Base-by-base conservation (phyloP, 2,797 vertebrate genomes). In the Poeciliopsis turneri region DNA sequence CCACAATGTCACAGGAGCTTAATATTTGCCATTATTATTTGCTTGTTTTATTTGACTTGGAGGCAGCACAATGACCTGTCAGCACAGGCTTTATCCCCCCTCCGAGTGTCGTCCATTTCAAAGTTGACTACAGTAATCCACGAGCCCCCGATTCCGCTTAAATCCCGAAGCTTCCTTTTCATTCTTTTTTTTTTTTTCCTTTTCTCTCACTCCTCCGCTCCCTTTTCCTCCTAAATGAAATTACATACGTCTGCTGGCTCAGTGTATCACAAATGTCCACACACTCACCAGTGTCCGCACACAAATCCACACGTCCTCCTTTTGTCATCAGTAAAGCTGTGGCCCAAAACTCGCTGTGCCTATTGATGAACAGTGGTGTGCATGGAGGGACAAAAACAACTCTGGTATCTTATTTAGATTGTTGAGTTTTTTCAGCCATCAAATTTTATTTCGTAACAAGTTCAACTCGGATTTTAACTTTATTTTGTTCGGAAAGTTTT, bases 161-260 rank as follows among this genome's bases (percentile, higher is more conserved):
- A 96, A 95, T 95, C 96, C 86, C 51, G 87, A 89, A 89, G 93
- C 94, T 95, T 92, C 96, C 96, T 92, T 70, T 92, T 91, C 89
- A 90, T 89, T 86, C 46, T 76, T 72, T 82, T 28, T 81, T 39
- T 39, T 41, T 41, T 41, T 41, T 41, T 41, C 75, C 77, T 41
- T 41, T 41, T 74, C 77, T n/a, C 59, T 25, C 69, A 23, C 36
- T 41, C 73, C 28, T 77, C 10, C 53, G 4, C 73, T 49, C 68
- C 72, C 74, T 51, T 73, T 69, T 77, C 57, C 87, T 88, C 84
- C 91, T 94, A 94, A 97, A 94, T 94, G 91, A 97, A 97, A 96
- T 96, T 96, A 96, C 95, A 95, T 96, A 95, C 95, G 96, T 97
- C 95, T 97, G 96, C 94, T 95, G 95, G 96, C 96, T 96, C 96